Conservation (phyloP, 2,113 vertebrate genomes). For the Otocyon megalotis region DNA sequence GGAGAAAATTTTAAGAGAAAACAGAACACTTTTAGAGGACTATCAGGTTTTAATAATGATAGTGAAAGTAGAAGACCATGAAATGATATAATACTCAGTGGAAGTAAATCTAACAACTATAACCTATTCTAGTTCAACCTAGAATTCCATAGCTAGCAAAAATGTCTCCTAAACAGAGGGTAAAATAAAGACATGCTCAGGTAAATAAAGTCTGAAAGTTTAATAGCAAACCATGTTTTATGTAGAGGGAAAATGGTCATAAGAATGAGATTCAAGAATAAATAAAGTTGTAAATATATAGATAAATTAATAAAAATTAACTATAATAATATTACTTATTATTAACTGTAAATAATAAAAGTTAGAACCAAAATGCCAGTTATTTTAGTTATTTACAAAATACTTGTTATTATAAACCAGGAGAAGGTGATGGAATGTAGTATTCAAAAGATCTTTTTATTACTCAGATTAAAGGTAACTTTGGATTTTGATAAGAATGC, state of each 20-base stretch:
- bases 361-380: neutral
- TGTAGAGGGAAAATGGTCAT: neutral
- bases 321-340: neutral
- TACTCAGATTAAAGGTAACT: neutral
- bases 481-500: neutral
- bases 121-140: neutral
- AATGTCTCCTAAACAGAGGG: neutral
- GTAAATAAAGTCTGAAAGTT: slow-evolving; percentile 28
- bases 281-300: neutral
- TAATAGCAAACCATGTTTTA: neutral
- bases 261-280: neutral
- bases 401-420: neutral
- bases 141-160: slow-evolving; percentile 24
- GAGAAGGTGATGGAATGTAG: neutral
- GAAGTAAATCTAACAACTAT: slow-evolving; percentile 30
- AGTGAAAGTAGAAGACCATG: neutral
- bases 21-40: neutral
- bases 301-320: neutral
- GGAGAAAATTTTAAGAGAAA: slow-evolving; percentile 5
- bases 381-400: neutral
- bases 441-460: slow-evolving; percentile 6
- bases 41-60: neutral
- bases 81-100: neutral
- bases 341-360: neutral
- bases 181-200: slow-evolving; percentile 24